Base-by-base conservation (phyloP, 2,888 invertebrate genomes). In the Synanthedon andrenaeformis region DNA sequence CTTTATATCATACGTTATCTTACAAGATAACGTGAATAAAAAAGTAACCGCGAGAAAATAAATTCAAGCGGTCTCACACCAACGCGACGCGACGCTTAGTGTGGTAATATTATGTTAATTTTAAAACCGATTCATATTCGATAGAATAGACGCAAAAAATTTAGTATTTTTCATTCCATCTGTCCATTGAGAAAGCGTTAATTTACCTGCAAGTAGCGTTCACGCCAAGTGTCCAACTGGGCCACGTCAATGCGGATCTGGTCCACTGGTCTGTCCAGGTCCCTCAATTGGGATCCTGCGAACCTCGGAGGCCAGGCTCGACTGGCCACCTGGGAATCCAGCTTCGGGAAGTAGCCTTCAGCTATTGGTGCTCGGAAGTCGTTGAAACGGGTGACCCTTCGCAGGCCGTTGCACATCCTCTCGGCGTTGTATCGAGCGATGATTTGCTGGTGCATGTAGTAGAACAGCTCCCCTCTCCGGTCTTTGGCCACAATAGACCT, bases 281-380 rank as follows among this genome's bases (percentile, higher is more conserved):
- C 92, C 12, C 81, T 73, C 3, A 93, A 66, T 0, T 62, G 64
- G 0, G 91, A 88, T 51, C 87, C 84, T 0, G 85, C 81, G 45
- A 91, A 91, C 62, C 83, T 84, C 0, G 93, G 90, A 0, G 95
- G 93, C 92, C 93, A 95, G 2, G 92, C 86, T 1, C 94, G 86
- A 64, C 93, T 93, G 23, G 94, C 90, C 4, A 94, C 92, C 60
- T 92, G 82, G 1, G 93, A 93, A 78, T 95, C 93, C 70, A 96
- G 82, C 79, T 95, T 96, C 4, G 95, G 93, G 86, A 95, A 96
- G 76, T 96, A 96, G 0, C 91, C 95, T 72, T 95, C 94, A 0
- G 76, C 73, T 60, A 96, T 93, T 12, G 93, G 91, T 3, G 90
- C 89, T 1, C 91, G 87, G 76, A 93, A 90, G 72, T 94, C 90